Evolutionary conservation across 2,888 invertebrate genomes (phyloP), one percentile per base, ranked within the genome.

Genomic region (Dromius quadrimaculatus): DNA sequence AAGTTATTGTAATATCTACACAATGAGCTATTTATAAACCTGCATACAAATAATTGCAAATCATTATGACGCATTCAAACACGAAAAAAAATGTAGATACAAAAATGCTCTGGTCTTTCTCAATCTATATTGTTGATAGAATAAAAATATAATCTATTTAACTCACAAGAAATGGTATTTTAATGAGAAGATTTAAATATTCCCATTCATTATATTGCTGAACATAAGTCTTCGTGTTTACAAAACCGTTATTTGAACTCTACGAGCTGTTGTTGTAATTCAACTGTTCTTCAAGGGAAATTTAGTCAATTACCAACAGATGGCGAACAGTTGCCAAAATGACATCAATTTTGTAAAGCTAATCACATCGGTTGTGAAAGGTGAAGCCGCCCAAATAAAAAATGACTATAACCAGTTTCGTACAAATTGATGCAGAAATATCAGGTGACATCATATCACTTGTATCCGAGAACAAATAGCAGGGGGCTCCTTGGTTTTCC

Each of bases 161-260:
- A 11, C n/a, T 11, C 36, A 36, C 11, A 11, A 36, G 36, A 17
- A 20, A 45, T 45, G 20, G n/a, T 3, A 9, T 45, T 19, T 9
- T 45, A 45, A 45, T 19, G 45, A 45, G 20, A 9, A 20, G 23
- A 23, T 47, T 47, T 47, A 47, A 47, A 47, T 47, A 47, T 11
- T 47, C 47, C 19, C 47, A 47, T 47, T 47, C 11, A 22, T 47
- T 20, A 47, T 47, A 23, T 47, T 23, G 23, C 47, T 47, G 17
- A 47, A 20, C 45, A 45, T 20, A 22, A 20, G 20, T 47, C 47
- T 47, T 22, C 22, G 19, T 36, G 36, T 36, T 36, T 36, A 36
- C 36, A 45, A 47, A 47, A 47, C 47, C 47, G 47, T 47, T 47
- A 47, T 19, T 1, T 47, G 47, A 47, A 20, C 47, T 45, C 17